A percentile compares a stretch with the other conserved stretches of the same genome.
Evolutionary conservation across 2,888 invertebrate species (phyloP).

Genomic region (Orthonevra nobilis): DNA sequence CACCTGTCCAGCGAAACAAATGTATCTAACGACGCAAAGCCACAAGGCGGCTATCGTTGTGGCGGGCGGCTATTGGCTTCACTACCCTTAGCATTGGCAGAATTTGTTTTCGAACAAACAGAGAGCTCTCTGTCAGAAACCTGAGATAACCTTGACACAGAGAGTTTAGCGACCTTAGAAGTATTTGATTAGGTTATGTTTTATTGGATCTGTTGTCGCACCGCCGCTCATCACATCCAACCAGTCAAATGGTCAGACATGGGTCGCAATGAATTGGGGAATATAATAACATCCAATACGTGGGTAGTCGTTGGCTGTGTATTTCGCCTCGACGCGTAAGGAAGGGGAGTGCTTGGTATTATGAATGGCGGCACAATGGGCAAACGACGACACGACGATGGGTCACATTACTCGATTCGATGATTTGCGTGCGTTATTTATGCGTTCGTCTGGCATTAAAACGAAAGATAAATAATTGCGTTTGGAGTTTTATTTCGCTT

Average conservation of each 20-base stretch:
- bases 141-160: constrained; percentile 50
- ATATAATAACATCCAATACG: constrained; percentile 5
- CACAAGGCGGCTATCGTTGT: background rate
- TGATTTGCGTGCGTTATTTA: constrained; percentile 48
- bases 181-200: constrained; percentile 22
- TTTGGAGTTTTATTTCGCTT: background rate
- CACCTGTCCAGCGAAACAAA: background rate
- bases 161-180: constrained; percentile 56
- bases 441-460: constrained; percentile 15
- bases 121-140: background rate
- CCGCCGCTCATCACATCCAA: background rate
- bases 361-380: constrained; percentile 16
- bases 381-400: constrained; percentile 3
- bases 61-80: too few relatives aligned
- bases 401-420: constrained; percentile 33
- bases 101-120: background rate
- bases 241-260: constrained; percentile 45
- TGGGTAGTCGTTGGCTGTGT: constrained; percentile 1
- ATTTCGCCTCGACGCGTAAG: background rate
- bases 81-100: background rate
- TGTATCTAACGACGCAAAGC: too few relatives aligned
- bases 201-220: background rate
- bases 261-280: constrained; percentile 19
- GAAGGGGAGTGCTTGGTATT: background rate
- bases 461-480: constrained; percentile 35